Evolutionary conservation across 2,113 vertebrate species (phyloP), one percentile per base, ranked within the genome.

Genomic region (Calidris pygmaea): DNA sequence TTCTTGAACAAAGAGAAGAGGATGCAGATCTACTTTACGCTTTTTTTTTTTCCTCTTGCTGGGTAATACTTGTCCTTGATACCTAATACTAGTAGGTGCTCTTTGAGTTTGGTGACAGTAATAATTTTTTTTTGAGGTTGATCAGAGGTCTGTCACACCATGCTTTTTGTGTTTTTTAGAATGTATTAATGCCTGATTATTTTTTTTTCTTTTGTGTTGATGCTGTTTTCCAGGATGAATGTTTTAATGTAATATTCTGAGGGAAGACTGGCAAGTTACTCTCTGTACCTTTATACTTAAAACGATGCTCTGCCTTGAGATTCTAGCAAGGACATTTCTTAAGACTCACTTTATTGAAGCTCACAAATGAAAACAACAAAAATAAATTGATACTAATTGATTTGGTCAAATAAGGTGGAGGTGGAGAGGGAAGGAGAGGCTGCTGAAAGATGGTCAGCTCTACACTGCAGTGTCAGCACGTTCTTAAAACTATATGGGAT

Each of bases 11-110:
- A 47, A 82, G n/a, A 56, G 17, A 62, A n/a, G 4, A 35, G 13
- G 21, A 35, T n/a, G 14, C n/a, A 37, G 50, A 30, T 9, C 6
- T 9, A 5, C 23, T 41, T 67, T 3, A 4, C 1, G 6, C 2
- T 26, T 30, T 50, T 71, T 76, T 82, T 24, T 4, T 14, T 18
- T 14, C 13, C 6, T 34, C 9, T 93, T 18, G 1, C 3, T 39
- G 35, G 21, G 8, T 27, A 60, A 1, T 68, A 17, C 7, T 50
- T 85, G 16, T 19, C 16, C 55, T 37, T 30, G 4, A 34, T 39
- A 37, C 16, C 18, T 16, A 27, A 23, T 39, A 11, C 3, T 71
- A 22, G 56, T 20, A 85, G 27, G 8, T 82, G 14, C 35, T 62
- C 9, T 29, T 58, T 67, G 23, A 41, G 34, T 70, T 45, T 56